Conservation (phyloP, 1,140 invertebrate species). For the Solenopsis fugax region DNA sequence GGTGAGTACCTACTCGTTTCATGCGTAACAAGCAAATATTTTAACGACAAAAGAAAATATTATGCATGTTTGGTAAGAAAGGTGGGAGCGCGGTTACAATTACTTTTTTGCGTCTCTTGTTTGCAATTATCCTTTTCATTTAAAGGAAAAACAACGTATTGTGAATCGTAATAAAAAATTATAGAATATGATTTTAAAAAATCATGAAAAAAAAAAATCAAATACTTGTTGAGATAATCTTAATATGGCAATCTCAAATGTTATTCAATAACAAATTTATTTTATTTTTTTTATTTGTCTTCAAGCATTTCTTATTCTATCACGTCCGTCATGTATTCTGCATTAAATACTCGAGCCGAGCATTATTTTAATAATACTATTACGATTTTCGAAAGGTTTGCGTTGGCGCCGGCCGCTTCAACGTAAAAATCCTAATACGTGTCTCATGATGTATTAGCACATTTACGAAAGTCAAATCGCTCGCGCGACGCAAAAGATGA, state of each 20-base stretch:
- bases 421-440: conserved; percentile 18
- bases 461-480: conserved; percentile 22
- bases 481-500: neutral
- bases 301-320: neutral
- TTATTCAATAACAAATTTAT: too few relatives aligned
- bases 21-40: conserved; percentile 51
- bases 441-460: conserved; percentile 15
- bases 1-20: neutral
- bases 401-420: neutral
- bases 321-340: neutral
- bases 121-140: conserved; percentile 5
- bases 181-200: neutral
- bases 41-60: conserved; percentile 41
- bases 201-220: too few relatives aligned
- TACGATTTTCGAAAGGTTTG: neutral
- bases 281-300: neutral
- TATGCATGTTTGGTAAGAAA: neutral
- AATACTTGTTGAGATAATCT: neutral
- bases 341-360: conserved; percentile 3
- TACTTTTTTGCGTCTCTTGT: neutral
- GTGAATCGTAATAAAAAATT: neutral
- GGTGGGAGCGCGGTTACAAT: neutral
- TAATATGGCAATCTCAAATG: too few relatives aligned
- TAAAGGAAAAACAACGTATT: neutral
- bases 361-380: conserved; percentile 5